Evolutionary conservation across 2,797 vertebrate genomes (phyloP), one percentile per base, ranked within the genome.

Genomic region (Gallirallus australis): DNA sequence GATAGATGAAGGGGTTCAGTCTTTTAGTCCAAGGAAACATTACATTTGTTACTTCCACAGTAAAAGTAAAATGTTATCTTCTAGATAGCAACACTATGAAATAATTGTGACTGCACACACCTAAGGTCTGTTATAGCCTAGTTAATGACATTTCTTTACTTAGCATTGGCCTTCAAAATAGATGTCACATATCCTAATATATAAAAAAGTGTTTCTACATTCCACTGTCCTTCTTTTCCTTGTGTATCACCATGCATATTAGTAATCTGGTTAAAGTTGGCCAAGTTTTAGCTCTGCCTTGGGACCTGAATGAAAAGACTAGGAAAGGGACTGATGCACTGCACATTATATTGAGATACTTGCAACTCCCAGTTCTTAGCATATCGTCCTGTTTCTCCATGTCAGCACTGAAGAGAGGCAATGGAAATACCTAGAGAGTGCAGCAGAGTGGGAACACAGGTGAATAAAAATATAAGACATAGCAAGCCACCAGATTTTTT

Each of bases 391-490:
- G 0, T 53, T 88, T 61, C 52, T 48, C 15, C 31, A 53, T 4
- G 3, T 23, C 24, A 48, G 12, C 2, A 23, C 6, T 33, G 35
- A 45, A 57, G 57, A 60, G 18, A 61, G 23, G 6, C 15, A 40
- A 14, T 8, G 16, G 21, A 68, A 83, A 68, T 10, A 45, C 31
- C 9, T 12, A 53, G 1, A 23, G 11, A 61, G 16, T 31, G 7
- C 15, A 76, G 75, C 5, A 47, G 7, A 8, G 5, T 18, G 2
- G 12, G 35, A 69, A 24, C 6, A n/a, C 0, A 1, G 4, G 2
- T 70, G 23, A 57, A 61, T 53, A 77, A 42, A 60, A 53, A 50
- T 39, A 31, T 66, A 7, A 7, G 7, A 1, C 11, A 15, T 72
- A 8, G 12, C 39, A 47, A 70, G n/a, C 16, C 5, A 39, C 18